phyloP scores from a whole-genome alignment of 2,888 invertebrate species.

The Hydrotaea diabolus region DNA sequence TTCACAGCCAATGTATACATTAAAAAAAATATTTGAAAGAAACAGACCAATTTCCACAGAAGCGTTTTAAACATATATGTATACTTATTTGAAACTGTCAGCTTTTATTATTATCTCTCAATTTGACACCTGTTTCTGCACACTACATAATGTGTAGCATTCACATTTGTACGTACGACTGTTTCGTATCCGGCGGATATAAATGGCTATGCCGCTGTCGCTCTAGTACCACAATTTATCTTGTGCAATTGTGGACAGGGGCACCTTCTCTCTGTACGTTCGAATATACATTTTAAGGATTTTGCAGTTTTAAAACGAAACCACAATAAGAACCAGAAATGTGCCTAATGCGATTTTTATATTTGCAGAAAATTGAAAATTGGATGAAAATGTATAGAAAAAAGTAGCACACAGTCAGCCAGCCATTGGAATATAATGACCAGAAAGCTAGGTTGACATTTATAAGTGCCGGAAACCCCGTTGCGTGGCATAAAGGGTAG shows the following conservation, averaged over 20 bases:
- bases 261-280: not conserved
- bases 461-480: conserved; percentile 9
- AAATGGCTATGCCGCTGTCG: not conserved
- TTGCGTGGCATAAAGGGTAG: conserved; percentile 8
- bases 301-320: conserved; percentile 28
- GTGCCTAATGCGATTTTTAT: not conserved
- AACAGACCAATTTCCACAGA: not conserved
- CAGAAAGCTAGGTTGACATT: conserved; percentile 52
- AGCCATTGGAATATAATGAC: conserved; percentile 9
- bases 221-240: not conserved
- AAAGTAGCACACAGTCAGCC: not conserved
- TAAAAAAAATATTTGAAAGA: not conserved
- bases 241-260: not conserved
- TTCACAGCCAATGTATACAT: not conserved
- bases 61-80: not conserved
- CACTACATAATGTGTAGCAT: not conserved
- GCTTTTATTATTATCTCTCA: conserved; percentile 24
- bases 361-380: conserved; percentile 27
- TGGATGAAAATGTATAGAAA: conserved; percentile 25
- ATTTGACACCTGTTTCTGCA: conserved; percentile 30
- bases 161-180: conserved; percentile 19
- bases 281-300: not conserved
- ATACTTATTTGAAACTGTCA: not conserved
- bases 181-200: conserved; percentile 59
- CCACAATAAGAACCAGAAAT: conserved; percentile 25